phyloP scores from a whole-genome alignment of 2,888 invertebrate genomes.

The Chrysotoxum bicinctum region DNA sequence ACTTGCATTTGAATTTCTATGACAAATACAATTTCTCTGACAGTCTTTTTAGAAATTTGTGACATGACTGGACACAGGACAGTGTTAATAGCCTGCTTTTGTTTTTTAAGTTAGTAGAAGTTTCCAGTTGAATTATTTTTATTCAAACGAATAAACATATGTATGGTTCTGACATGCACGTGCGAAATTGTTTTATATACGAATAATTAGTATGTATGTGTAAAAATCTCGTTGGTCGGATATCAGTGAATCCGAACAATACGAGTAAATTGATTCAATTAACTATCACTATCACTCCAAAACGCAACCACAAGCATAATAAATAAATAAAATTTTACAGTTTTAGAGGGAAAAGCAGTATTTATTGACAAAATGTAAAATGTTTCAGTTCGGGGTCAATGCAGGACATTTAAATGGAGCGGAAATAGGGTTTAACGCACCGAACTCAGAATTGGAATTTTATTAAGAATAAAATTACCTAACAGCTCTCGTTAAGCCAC shows the following conservation, averaged over 20 bases:
- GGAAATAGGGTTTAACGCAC: constrained; percentile 8
- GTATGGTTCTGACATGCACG: constrained; percentile 7
- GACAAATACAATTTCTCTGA: background rate
- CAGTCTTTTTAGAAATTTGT: background rate
- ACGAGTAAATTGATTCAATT: background rate
- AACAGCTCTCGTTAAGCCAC: constrained; percentile 81
- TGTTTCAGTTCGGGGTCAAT: background rate
- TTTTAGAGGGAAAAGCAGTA: background rate
- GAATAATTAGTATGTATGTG: background rate
- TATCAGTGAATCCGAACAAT: background rate
- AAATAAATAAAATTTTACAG: background rate
- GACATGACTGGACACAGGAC: background rate
- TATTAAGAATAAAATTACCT: constrained; percentile 77
- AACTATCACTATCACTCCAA: background rate
- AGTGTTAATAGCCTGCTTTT: background rate
- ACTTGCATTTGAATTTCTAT: too few relatives aligned
- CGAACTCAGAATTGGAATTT: constrained; percentile 16
- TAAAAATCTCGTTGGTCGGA: background rate
- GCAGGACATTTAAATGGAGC: background rate
- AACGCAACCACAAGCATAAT: background rate
- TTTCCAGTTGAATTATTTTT: background rate
- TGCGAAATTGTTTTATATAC: background rate
- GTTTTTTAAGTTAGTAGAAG: background rate
- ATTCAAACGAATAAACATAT: background rate
- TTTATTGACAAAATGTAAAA: background rate